A percentile compares a stretch with the other conserved stretches of the same genome.
These are phyloP conservation scores for Enteromius afrohamiltoni DNA, from an alignment of 2,797 vertebrate species.

Conservation along the genomic window DNA sequence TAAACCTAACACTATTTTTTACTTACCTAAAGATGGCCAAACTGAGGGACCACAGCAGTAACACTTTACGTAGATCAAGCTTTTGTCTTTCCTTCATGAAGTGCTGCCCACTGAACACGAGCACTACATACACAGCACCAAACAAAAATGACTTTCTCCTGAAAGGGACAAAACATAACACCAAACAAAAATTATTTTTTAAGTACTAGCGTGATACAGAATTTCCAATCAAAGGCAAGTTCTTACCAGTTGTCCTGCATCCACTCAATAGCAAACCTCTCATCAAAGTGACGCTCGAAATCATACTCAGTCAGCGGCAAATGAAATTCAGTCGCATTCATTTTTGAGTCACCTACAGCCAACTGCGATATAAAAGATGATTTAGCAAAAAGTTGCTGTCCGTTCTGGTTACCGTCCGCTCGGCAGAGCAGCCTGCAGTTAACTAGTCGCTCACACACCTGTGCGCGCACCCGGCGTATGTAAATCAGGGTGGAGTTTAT, in stretches of 20 bases:
- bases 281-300: slow-evolving; percentile 78
- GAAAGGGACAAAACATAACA: slow-evolving; percentile 49
- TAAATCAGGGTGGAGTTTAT: slow-evolving; percentile 42
- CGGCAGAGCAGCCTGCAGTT: neutral
- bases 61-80: slow-evolving; percentile 78
- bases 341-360: slow-evolving; percentile 31
- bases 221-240: neutral
- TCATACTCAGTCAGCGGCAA: slow-evolving; percentile 68
- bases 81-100: slow-evolving; percentile 83
- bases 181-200: neutral
- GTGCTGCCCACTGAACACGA: slow-evolving; percentile 81
- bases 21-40: slow-evolving; percentile 88
- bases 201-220: neutral
- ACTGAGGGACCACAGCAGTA: slow-evolving; percentile 85
- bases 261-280: slow-evolving; percentile 74
- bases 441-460: slow-evolving; percentile 24
- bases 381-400: neutral
- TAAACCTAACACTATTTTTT: neutral
- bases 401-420: neutral
- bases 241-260: slow-evolving; percentile 86
- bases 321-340: slow-evolving; percentile 67
- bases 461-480: slow-evolving; percentile 27
- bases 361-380: neutral
- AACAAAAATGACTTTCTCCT: slow-evolving; percentile 82
- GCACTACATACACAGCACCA: slow-evolving; percentile 77